A percentile compares a stretch with the other conserved stretches of the same genome.
phyloP scores from a whole-genome alignment of 92 coral and sea anemone species.

The Palythoa caribaeorum region DNA sequence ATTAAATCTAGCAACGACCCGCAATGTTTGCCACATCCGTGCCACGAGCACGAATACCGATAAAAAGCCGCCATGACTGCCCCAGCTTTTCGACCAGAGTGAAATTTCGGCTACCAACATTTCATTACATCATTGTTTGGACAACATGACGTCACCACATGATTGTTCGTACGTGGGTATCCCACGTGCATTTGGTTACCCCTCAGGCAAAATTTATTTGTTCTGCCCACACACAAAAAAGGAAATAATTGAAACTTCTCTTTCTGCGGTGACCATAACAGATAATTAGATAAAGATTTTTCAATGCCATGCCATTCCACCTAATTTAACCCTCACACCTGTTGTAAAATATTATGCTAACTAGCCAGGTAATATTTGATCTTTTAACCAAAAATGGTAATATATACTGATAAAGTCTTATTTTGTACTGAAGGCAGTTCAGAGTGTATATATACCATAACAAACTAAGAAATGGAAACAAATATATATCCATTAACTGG shows the following conservation, averaged over 20 bases:
- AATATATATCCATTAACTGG: too few relatives aligned
- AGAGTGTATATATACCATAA: too few relatives aligned
- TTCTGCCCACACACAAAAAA: conserved; percentile 25
- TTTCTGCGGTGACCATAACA: background rate
- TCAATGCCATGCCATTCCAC: background rate
- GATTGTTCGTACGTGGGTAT: conserved; percentile 6
- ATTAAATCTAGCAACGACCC: conserved; percentile 93
- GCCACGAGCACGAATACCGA: conserved; percentile 99
- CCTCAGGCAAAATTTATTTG: conserved; percentile 15
- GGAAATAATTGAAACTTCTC: conserved; percentile 30
- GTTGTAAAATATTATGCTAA: conserved; percentile 25
- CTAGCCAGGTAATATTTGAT: background rate
- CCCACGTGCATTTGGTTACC: conserved; percentile 43
- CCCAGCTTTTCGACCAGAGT: conserved; percentile 59
- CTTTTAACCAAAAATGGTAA: background rate
- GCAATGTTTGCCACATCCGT: conserved; percentile 99
- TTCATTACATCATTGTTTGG: conserved; percentile 74
- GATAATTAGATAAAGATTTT: background rate
- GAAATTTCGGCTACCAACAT: conserved; percentile 32
- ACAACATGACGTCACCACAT: conserved; percentile 59
- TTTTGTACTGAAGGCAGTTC: too few relatives aligned
- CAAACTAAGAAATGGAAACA: too few relatives aligned
- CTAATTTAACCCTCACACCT: conserved; percentile 1
- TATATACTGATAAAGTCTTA: too few relatives aligned
- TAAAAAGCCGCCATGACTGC: conserved; percentile 97